Base-by-base conservation (phyloP, 1,140 invertebrate genomes). In the Cepaea nemoralis region DNA sequence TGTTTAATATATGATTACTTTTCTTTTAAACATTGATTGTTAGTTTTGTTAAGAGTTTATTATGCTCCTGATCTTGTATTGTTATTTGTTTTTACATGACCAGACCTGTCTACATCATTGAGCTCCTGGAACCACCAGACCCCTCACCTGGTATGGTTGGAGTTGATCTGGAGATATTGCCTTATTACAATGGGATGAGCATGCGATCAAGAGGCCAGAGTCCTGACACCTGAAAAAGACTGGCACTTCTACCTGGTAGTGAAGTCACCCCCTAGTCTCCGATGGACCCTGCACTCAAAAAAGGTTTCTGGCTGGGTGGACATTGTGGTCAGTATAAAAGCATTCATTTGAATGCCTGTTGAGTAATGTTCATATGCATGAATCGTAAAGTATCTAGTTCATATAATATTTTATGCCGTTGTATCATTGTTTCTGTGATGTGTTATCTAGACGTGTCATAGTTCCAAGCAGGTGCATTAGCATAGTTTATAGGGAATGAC, bases 321-420 rank as follows among this genome's bases (percentile, higher is more conserved):
- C 2, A 77, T 77, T 77, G 75, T 77, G 75, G 75, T 77, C 35
- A 63, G 75, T 35, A 50, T 24, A 39, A 14, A 67, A 67, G n/a
- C n/a, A n/a, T n/a, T n/a, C n/a, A n/a, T n/a, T n/a, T n/a, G n/a
- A n/a, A n/a, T n/a, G n/a, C n/a, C n/a, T n/a, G n/a, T n/a, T n/a
- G n/a, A n/a, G n/a, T n/a, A n/a, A n/a, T n/a, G n/a, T n/a, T n/a
- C n/a, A n/a, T n/a, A n/a, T n/a, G n/a, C n/a, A n/a, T n/a, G n/a
- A n/a, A n/a, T n/a, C n/a, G n/a, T n/a, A n/a, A n/a, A n/a, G n/a
- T n/a, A n/a, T n/a, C n/a, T n/a, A n/a, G n/a, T n/a, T n/a, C n/a
- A n/a, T n/a, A n/a, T n/a, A n/a, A n/a, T n/a, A n/a, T n/a, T n/a
- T n/a, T n/a, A n/a, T n/a, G n/a, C n/a, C n/a, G n/a, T n/a, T n/a